A percentile compares a stretch with the other conserved stretches of the same genome.
Conservation (phyloP, 2,113 vertebrate genomes). For the Lutjanus erythropterus region DNA sequence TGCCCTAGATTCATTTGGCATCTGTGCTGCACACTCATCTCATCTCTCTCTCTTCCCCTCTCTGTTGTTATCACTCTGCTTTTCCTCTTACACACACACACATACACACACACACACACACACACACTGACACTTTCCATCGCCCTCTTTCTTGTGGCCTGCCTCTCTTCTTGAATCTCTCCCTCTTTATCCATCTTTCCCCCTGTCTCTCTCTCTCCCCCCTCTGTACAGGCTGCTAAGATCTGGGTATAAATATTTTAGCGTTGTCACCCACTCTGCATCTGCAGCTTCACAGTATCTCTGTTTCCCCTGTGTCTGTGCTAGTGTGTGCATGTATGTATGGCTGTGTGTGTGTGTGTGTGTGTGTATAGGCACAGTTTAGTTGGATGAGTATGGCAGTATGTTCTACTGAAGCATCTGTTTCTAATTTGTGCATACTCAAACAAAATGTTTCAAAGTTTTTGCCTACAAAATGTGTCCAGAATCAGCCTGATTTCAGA, state of each 20-base stretch:
- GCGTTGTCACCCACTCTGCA: constrained; percentile 68
- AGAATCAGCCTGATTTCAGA: not conserved
- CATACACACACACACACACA: constrained; percentile 41
- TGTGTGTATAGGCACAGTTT: constrained; percentile 26
- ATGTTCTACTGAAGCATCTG: constrained; percentile 53
- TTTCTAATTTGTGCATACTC: constrained; percentile 39
- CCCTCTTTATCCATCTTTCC: constrained; percentile 30
- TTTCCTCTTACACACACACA: constrained; percentile 23
- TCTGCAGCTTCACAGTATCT: constrained; percentile 63
- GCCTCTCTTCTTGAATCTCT: constrained; percentile 34
- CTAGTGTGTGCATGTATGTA: constrained; percentile 21
- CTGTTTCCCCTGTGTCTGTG: constrained; percentile 28
- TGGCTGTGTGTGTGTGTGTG: not conserved
- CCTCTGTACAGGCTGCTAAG: constrained; percentile 58
- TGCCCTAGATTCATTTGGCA: constrained; percentile 83
- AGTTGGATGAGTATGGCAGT: constrained; percentile 21
- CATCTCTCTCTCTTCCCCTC: constrained; percentile 44
- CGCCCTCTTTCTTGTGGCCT: constrained; percentile 22
- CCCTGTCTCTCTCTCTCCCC: constrained; percentile 25
- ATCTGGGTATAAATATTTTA: constrained; percentile 81
- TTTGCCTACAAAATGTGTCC: not conserved
- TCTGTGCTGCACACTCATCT: constrained; percentile 78
- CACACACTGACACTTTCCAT: constrained; percentile 42
- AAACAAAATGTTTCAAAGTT: constrained; percentile 16
- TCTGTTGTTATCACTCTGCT: constrained; percentile 49